A percentile compares a stretch with the other conserved stretches of the same genome.
Evolutionary conservation across 1,140 invertebrate genomes (phyloP).

Genomic region (Cotesia vestalis): DNA sequence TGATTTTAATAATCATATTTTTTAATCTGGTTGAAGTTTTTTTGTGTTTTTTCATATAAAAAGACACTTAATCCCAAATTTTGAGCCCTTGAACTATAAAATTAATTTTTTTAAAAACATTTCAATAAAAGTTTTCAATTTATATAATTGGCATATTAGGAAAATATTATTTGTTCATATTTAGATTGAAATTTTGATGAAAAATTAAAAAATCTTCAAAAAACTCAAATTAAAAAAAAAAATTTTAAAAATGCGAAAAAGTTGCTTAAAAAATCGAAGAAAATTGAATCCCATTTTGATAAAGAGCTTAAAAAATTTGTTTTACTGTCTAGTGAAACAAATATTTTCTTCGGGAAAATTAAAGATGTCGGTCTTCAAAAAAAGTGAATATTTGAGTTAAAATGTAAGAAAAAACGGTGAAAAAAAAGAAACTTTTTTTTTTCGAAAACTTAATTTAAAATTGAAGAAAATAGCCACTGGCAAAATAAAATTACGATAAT

Average conservation of each 20-base stretch:
- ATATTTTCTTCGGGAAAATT: too few species aligned
- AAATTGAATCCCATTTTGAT: not conserved
- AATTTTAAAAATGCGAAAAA: slow-evolving; percentile 10
- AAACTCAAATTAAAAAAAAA: slow-evolving; percentile 7
- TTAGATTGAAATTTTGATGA: too few species aligned
- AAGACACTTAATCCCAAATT: slow-evolving; percentile 6
- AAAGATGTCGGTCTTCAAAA: too few species aligned
- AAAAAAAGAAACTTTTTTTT: too few species aligned
- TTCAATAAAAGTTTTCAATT: too few species aligned
- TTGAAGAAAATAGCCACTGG: too few species aligned
- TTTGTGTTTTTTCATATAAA: slow-evolving; percentile 4
- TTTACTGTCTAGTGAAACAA: not conserved
- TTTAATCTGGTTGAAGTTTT: slow-evolving; percentile 6
- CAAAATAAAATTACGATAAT: too few species aligned
- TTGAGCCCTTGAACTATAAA: not conserved
- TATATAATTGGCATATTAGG: too few species aligned
- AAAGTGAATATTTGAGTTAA: too few species aligned
- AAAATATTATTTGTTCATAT: not conserved
- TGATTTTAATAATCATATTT: slow-evolving; percentile 12
- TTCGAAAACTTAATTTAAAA: too few species aligned
- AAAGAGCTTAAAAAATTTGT: slow-evolving; percentile 8
- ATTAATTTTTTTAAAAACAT: too few species aligned
- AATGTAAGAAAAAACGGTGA: too few species aligned
- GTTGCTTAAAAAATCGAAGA: slow-evolving; percentile 13
- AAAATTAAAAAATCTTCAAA: slow-evolving; percentile 12